Conservation (phyloP, 2,888 invertebrate genomes). For the Myathropa florea region DNA sequence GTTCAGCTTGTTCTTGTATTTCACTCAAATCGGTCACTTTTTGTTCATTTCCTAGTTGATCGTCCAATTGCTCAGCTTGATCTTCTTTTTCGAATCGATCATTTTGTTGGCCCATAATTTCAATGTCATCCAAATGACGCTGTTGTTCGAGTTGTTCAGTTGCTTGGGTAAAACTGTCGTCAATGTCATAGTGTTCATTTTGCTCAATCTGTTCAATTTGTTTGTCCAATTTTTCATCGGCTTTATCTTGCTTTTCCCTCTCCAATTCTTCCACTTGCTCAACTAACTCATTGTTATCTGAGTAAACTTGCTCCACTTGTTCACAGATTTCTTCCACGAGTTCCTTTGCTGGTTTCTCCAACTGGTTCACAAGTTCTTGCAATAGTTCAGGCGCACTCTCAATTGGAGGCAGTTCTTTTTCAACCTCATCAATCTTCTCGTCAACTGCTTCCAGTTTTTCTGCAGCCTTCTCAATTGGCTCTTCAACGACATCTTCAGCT, state of each 20-base stretch:
- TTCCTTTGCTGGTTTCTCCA: background rate
- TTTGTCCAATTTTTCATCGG: conserved; percentile 25
- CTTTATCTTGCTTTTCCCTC: background rate
- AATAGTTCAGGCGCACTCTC: background rate
- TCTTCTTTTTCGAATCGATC: conserved; percentile 48
- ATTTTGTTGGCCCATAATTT: conserved; percentile 38
- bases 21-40: background rate
- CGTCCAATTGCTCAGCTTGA: background rate
- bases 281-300: background rate
- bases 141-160: conserved; percentile 31
- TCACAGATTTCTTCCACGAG: background rate
- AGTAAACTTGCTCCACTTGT: background rate
- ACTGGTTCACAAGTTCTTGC: background rate
- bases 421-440: background rate
- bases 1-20: background rate
- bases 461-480: background rate
- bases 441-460: background rate
- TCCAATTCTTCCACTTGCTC: background rate
- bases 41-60: background rate
- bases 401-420: background rate
- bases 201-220: conserved; percentile 24
- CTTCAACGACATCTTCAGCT: background rate
- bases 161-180: conserved; percentile 20
- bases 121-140: conserved; percentile 31
- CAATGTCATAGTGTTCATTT: conserved; percentile 19